phyloP scores from a whole-genome alignment of 1,140 invertebrate genomes.

The Mamestra configurata region DNA sequence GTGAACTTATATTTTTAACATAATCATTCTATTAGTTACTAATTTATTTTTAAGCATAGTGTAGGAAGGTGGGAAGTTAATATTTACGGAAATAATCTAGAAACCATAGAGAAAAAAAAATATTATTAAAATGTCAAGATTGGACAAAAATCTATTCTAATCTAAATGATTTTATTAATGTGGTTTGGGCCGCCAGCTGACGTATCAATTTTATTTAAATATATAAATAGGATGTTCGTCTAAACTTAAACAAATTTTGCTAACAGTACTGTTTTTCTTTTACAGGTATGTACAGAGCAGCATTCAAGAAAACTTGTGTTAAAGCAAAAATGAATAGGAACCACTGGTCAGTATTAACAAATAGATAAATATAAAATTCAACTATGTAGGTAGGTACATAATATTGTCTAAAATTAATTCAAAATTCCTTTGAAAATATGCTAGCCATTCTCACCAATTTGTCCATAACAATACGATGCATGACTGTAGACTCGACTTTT shows the following conservation, averaged over 20 bases:
- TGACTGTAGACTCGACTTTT: not conserved
- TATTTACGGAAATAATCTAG: too few species aligned
- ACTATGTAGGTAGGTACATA: not conserved
- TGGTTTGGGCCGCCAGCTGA: not conserved
- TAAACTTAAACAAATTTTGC: not conserved
- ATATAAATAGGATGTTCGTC: not conserved
- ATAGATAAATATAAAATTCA: not conserved
- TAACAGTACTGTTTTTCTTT: conserved; percentile 43
- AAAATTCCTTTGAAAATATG: not conserved
- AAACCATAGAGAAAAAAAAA: too few species aligned
- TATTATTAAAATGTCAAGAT: too few species aligned
- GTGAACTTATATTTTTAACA: not conserved
- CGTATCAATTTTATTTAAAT: not conserved
- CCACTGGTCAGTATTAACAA: not conserved
- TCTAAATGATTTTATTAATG: too few species aligned
- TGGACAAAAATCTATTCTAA: too few species aligned
- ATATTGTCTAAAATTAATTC: not conserved
- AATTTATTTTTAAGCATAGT: too few species aligned
- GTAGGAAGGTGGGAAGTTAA: too few species aligned
- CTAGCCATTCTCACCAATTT: not conserved
- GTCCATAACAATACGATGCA: not conserved
- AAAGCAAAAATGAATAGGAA: too few species aligned
- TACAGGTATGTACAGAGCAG: conserved; percentile 62
- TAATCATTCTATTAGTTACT: too few species aligned
- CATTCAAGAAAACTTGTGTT: not conserved